These are phyloP conservation scores for Lycaena phlaeas DNA, from an alignment of 2,888 invertebrate genomes.

Conservation along the genomic window DNA sequence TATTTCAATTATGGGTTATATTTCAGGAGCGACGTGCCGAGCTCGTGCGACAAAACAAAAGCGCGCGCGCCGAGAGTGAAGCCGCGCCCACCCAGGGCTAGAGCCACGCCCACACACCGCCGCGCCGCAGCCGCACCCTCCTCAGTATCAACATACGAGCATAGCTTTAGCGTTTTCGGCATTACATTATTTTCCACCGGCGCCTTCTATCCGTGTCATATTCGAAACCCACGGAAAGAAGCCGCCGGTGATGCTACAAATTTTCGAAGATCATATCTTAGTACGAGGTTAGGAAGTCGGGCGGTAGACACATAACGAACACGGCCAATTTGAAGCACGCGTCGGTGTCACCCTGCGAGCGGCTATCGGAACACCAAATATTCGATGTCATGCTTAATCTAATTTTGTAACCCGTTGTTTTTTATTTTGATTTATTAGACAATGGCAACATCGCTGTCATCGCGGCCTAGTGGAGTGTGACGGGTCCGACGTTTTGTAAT, in stretches of 20 bases:
- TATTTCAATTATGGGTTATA: neutral
- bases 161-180: neutral
- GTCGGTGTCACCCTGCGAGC: neutral
- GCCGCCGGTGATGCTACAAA: neutral
- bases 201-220: neutral
- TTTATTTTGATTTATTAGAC: conserved; percentile 10
- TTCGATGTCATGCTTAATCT: neutral
- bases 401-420: conserved; percentile 7
- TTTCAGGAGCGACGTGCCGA: conserved; percentile 92
- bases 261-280: conserved; percentile 4
- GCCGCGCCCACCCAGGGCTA: conserved; percentile 72
- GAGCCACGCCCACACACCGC: conserved; percentile 23
- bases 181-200: neutral
- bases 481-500: conserved; percentile 13
- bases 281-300: neutral
- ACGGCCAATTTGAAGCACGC: neutral
- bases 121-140: conserved; percentile 17
- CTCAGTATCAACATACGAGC: conserved; percentile 1
- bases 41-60: conserved; percentile 92
- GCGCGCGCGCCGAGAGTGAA: conserved; percentile 74
- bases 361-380: neutral
- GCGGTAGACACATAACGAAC: neutral
- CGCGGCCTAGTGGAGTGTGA: conserved; percentile 21
- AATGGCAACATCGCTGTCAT: conserved; percentile 24
- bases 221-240: neutral